Evolutionary conservation across 2,888 invertebrate genomes (phyloP).

Genomic region (Diadromus collaris): DNA sequence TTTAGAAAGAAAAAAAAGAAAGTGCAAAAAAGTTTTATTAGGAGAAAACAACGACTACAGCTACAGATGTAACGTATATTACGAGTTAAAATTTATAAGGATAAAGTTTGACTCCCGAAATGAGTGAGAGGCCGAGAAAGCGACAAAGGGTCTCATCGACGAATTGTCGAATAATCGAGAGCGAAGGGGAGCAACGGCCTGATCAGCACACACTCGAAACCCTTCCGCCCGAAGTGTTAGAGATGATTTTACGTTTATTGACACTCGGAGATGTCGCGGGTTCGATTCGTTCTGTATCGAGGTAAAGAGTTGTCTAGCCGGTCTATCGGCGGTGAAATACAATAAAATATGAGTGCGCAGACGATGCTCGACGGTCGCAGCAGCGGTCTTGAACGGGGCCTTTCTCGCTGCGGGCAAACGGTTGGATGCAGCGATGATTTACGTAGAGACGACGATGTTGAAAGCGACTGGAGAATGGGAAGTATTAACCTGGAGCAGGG

Average conservation of each 20-base stretch:
- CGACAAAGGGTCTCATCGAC: conserved; percentile 43
- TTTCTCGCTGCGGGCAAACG: conserved; percentile 71
- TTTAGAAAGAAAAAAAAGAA: background rate
- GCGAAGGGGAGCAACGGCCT: conserved; percentile 18
- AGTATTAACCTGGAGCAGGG: conserved; percentile 63
- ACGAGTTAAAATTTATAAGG: background rate
- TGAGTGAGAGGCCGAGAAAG: conserved; percentile 44
- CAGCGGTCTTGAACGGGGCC: conserved; percentile 73
- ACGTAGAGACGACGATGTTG: conserved; percentile 59
- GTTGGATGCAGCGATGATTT: conserved; percentile 65
- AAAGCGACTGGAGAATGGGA: conserved; percentile 59
- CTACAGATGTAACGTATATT: background rate
- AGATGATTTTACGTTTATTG: conserved; percentile 73
- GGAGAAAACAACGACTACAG: background rate
- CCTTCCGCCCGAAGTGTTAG: conserved; percentile 76
- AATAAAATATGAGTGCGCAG: conserved; percentile 51
- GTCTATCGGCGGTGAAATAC: background rate
- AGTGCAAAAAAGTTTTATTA: background rate
- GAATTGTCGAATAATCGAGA: background rate
- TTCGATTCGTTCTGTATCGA: conserved; percentile 75
- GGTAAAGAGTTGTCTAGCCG: conserved; percentile 62
- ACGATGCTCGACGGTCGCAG: conserved; percentile 71
- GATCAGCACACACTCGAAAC: conserved; percentile 67
- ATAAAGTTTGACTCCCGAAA: background rate
- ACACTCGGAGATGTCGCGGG: conserved; percentile 73